These are phyloP conservation scores for Dendropsophus ebraccatus DNA, from an alignment of 2,113 vertebrate genomes.

Conservation along the genomic window DNA sequence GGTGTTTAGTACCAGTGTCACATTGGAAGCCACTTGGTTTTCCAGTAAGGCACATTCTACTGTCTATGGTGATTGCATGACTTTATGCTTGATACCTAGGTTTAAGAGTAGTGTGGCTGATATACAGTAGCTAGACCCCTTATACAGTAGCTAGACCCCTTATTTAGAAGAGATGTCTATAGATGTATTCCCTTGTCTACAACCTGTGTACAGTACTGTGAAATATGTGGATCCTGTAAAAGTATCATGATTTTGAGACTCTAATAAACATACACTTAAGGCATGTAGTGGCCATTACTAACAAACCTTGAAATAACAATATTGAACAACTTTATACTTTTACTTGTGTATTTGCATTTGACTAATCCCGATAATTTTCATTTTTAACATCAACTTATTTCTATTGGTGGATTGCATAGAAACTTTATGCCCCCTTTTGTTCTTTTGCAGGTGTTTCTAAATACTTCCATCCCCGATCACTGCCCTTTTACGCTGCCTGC, in stretches of 20 bases:
- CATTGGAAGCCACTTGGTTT: neutral
- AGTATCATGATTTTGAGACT: neutral
- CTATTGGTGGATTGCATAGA: conserved; percentile 67
- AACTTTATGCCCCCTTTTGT: conserved; percentile 57
- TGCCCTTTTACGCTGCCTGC: conserved; percentile 81
- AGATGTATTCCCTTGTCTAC: no score
- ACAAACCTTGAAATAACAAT: neutral
- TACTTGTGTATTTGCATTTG: neutral
- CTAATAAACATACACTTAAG: neutral
- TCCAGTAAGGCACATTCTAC: neutral
- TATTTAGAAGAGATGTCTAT: neutral
- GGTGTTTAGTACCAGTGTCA: neutral
- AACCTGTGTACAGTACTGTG: neutral
- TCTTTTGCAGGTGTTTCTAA: conserved; percentile 81
- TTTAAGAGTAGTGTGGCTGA: neutral
- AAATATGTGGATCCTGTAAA: neutral
- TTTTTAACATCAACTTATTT: neutral
- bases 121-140: neutral
- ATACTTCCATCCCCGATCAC: conserved; percentile 80
- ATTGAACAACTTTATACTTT: neutral
- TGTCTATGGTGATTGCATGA: neutral
- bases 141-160: neutral
- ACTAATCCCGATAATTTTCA: neutral
- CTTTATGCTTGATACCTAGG: neutral
- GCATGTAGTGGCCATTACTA: neutral